Base-by-base conservation (phyloP, 2,888 invertebrate genomes). In the Teleiodes luculella region DNA sequence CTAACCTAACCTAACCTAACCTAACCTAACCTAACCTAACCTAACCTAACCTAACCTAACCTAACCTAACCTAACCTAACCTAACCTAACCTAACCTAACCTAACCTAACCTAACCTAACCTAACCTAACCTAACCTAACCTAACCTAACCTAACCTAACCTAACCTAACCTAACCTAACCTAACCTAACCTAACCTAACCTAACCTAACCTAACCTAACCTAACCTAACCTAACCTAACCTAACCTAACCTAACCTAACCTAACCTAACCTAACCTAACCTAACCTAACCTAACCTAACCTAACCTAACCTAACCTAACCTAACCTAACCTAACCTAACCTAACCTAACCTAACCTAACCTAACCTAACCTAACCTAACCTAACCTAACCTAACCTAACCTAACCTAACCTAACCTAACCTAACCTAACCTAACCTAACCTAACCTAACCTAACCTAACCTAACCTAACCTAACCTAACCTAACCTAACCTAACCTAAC, bases 211-310 rank as follows among this genome's bases (percentile, higher is more conserved):
- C 60, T 53, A 59, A 55, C 59, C 59, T 55, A 60, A 59, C 63
- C 63, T 55, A 63, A 62, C 59, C 63, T 57, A 56, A 64, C 60
- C 61, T 61, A 62, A 62, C 65, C 65, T 59, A 62, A 63, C 67
- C 62, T 56, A 62, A 61, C 61, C 59, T 56, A 62, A 61, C 60
- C 58, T 30, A 30, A 30, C 30, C 30, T 30, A 30, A 30, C 30
- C 30, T 30, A 30, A 30, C 30, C 30, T n/a, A n/a, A n/a, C n/a
- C n/a, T n/a, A n/a, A n/a, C n/a, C n/a, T n/a, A n/a, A n/a, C n/a
- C n/a, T n/a, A n/a, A n/a, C n/a, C n/a, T n/a, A n/a, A n/a, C n/a
- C n/a, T n/a, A n/a, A n/a, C n/a, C n/a, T n/a, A n/a, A n/a, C n/a
- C n/a, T n/a, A n/a, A n/a, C n/a, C n/a, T n/a, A n/a, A n/a, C n/a